Base-by-base conservation (phyloP, 1,140 invertebrate genomes). In the Colletes latitarsis region DNA sequence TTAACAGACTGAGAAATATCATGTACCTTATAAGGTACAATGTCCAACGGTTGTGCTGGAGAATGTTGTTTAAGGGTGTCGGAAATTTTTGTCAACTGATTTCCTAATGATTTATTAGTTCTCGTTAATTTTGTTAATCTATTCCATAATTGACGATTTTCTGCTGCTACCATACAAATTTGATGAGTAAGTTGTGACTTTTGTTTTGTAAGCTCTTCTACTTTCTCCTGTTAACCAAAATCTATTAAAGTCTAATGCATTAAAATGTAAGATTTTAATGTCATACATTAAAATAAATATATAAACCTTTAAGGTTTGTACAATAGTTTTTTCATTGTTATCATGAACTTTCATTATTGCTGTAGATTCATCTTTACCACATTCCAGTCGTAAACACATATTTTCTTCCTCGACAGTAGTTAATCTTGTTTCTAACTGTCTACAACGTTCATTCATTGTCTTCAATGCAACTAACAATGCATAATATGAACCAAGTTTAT, bases 371-470 rank as follows among this genome's bases (percentile, higher is more conserved):
- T 89, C 80, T 87, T 94, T 94, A 12, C 93, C 90, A 60, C 92
- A 92, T 80, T 95, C 92, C 6, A 95, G 90, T 83, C 95, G 94
- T 66, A 97, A 92, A 70, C 94, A 91, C 84, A 95, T 92, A 91
- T 97, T 97, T 91, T 97, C 96, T 82, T 95, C 95, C 92, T 97
- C 96, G 15, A 97, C 93, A 2, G 91, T 88, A 43, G 94, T 93
- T 64, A 97, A 93, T 86, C 96, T 94, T 76, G 95, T 94, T 91
- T 97, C 96, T 62, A 97, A 92, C 76, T 95, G 93, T 87, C 95
- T 94, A 92, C 96, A 97, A 58, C 96, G 93, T 91, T 97, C 96
- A 88, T 96, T 95, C 94, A 97, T 95, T 9, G 96, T 97, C 91
- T 96, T 95, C 83, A 97, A 94, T 15, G 96, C 96, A 64, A 97